These are phyloP conservation scores for Tragelaphus oryx DNA, from an alignment of 2,797 vertebrate genomes.

Conservation along the genomic window DNA sequence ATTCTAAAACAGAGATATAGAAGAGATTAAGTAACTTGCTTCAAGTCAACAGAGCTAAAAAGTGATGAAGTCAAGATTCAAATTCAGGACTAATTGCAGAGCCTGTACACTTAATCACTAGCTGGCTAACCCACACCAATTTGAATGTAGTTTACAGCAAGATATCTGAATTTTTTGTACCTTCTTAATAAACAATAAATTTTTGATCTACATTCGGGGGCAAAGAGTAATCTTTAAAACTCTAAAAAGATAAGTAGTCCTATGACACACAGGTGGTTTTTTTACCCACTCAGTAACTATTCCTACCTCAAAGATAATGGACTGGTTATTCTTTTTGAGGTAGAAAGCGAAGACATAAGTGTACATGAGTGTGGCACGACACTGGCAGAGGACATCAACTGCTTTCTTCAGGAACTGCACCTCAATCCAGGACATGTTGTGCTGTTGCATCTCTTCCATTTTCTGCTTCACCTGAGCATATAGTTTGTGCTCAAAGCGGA, in stretches of 20 bases:
- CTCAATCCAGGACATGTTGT: constrained; percentile 99
- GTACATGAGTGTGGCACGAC: constrained; percentile 99
- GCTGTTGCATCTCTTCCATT: constrained; percentile 99
- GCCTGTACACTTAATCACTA: background rate
- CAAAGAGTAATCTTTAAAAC: background rate
- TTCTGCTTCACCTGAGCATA: constrained; percentile 99
- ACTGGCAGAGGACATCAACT: constrained; percentile 98
- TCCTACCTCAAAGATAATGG: constrained; percentile 99
- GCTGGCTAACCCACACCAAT: background rate
- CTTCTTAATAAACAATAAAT: background rate
- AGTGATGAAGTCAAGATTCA: background rate
- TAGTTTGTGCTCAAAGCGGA: constrained; percentile 99
- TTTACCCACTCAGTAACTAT: background rate
- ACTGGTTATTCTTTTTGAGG: constrained; percentile 99
- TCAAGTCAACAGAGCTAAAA: background rate
- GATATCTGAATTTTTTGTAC: background rate
- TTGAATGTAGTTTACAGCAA: background rate
- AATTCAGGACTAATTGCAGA: background rate
- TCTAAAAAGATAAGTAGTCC: background rate
- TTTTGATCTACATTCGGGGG: background rate
- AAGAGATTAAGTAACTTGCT: background rate
- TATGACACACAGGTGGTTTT: background rate
- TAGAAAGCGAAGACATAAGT: constrained; percentile 99
- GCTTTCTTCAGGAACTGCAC: constrained; percentile 99
- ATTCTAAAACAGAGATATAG: constrained; percentile 7